These are phyloP conservation scores for Metellina segmentata DNA, from an alignment of 2,888 invertebrate species.

Conservation along the genomic window DNA sequence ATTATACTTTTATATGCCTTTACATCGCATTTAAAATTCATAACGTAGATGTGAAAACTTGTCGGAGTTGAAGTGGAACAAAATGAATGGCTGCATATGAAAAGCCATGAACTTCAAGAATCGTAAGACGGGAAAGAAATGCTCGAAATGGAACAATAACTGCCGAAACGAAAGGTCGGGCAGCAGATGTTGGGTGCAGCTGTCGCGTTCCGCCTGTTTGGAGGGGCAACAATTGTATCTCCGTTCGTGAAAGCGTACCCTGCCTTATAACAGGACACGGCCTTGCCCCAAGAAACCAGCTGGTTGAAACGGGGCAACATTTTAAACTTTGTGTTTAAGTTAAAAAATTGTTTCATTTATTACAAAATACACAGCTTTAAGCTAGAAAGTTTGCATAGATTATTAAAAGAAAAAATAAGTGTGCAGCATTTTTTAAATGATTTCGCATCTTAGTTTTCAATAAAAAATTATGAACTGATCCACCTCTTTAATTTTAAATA, in stretches of 20 bases:
- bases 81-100: not conserved
- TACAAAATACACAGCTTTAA: not conserved
- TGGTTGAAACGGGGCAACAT: not conserved
- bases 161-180: slow-evolving; percentile 40
- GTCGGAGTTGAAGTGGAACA: not conserved
- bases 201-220: slow-evolving; percentile 42
- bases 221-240: not conserved
- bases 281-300: slow-evolving; percentile 11
- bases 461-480: too few relatives aligned
- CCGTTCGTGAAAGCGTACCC: not conserved
- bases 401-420: not conserved
- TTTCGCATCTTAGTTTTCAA: too few relatives aligned
- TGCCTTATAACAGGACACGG: slow-evolving; percentile 17
- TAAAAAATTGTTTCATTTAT: too few relatives aligned
- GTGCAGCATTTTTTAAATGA: not conserved
- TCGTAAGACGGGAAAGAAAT: not conserved
- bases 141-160: not conserved
- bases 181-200: slow-evolving; percentile 81
- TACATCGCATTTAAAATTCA: too few relatives aligned
- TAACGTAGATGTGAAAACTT: not conserved
- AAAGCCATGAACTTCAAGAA: slow-evolving; percentile 10
- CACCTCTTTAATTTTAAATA: too few relatives aligned
- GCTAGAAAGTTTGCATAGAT: not conserved
- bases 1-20: too few relatives aligned
- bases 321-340: not conserved